phyloP scores from a whole-genome alignment of 2,113 vertebrate species.

The Dissostichus mawsoni region DNA sequence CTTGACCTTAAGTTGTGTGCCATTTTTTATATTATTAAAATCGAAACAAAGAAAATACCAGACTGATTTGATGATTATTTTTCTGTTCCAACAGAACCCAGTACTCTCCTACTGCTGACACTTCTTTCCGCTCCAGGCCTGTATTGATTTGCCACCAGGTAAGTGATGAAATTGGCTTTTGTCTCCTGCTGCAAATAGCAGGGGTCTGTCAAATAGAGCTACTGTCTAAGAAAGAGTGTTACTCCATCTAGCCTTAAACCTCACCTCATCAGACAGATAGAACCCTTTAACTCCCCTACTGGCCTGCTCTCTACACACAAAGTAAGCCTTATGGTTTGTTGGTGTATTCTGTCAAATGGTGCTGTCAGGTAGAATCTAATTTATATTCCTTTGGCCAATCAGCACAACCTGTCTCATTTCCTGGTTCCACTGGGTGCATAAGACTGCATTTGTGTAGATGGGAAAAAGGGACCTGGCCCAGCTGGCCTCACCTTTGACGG shows the following conservation, averaged over 20 bases:
- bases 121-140: constrained; percentile 49
- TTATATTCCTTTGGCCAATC: constrained; percentile 67
- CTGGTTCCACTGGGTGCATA: constrained; percentile 61
- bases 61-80: constrained; percentile 27
- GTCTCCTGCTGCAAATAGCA: constrained; percentile 65
- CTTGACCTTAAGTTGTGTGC: constrained; percentile 4
- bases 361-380: constrained; percentile 63
- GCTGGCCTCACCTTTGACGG: constrained; percentile 75
- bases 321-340: constrained; percentile 50
- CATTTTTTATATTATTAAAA: constrained; percentile 12
- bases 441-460: constrained; percentile 68
- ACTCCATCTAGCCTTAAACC: constrained; percentile 76
- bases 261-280: constrained; percentile 78
- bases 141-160: constrained; percentile 73
- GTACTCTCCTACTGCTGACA: constrained; percentile 4
- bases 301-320: constrained; percentile 36
- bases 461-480: constrained; percentile 37
- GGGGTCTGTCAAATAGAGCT: constrained; percentile 64
- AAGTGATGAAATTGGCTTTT: constrained; percentile 76
- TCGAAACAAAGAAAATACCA: constrained; percentile 11
- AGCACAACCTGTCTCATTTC: constrained; percentile 75
- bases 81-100: constrained; percentile 42
- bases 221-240: constrained; percentile 46
- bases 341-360: constrained; percentile 49
- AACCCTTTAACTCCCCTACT: constrained; percentile 45